Percentiles rank a stretch among this genome's conserved stretches.
Evolutionary conservation across 2,888 invertebrate genomes (phyloP).

Genomic region (Tenodera sinensis): DNA sequence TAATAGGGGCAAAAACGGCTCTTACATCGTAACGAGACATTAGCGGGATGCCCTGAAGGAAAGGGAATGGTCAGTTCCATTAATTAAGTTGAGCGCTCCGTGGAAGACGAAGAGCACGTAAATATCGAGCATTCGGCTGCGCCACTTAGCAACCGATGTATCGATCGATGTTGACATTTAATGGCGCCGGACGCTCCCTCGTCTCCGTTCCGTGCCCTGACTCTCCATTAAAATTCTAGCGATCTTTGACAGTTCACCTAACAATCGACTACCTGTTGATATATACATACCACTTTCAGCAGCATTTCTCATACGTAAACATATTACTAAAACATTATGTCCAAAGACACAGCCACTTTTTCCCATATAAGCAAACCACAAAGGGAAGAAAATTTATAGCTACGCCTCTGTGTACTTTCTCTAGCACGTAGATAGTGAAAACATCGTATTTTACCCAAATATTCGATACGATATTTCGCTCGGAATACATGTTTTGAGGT

Average conservation of each 20-base stretch:
- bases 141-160: neutral
- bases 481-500: too few species aligned
- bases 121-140: neutral
- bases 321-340: too few species aligned
- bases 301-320: too few species aligned
- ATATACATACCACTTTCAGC: neutral
- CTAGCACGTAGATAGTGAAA: too few species aligned
- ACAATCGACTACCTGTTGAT: neutral
- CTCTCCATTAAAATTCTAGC: neutral
- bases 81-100: neutral
- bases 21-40: neutral
- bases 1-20: neutral
- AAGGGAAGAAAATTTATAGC: too few species aligned
- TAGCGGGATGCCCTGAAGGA: neutral
- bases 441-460: too few species aligned
- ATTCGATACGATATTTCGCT: too few species aligned
- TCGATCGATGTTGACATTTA: neutral
- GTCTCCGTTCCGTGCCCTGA: neutral
- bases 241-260: neutral
- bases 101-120: neutral
- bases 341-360: too few species aligned
- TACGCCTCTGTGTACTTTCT: too few species aligned
- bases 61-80: neutral
- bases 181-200: neutral
- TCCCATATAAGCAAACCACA: too few species aligned